Percentiles rank a stretch among this genome's conserved stretches.
These are phyloP conservation scores for Ceratina australensis DNA, from an alignment of 1,140 invertebrate species.

Conservation along the genomic window DNA sequence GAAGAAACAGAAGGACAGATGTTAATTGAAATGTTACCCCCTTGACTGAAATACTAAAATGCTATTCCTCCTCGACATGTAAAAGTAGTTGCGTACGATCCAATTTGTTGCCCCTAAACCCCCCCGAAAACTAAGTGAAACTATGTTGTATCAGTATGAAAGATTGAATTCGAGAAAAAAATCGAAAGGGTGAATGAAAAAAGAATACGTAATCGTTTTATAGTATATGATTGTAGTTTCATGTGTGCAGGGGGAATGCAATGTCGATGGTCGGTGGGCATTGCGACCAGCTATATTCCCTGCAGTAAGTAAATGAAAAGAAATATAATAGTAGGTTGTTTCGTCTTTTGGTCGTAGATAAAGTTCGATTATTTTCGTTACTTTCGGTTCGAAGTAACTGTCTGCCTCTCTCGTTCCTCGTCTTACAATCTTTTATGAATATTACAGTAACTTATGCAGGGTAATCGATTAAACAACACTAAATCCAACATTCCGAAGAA, in stretches of 20 bases:
- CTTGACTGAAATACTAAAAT: not conserved
- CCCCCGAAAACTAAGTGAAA: not conserved
- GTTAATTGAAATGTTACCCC: no score
- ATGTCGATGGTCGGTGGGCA: slow-evolving; percentile 78
- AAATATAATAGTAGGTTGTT: slow-evolving; percentile 64
- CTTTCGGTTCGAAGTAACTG: slow-evolving; percentile 26
- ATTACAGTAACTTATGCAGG: slow-evolving; percentile 2
- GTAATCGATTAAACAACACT: not conserved
- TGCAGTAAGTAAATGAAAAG: slow-evolving; percentile 77
- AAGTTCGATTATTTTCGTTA: slow-evolving; percentile 23
- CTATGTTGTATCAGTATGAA: not conserved
- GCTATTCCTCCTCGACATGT: not conserved
- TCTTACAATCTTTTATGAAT: not conserved
- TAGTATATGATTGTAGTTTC: slow-evolving; percentile 75
- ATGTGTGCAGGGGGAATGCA: slow-evolving; percentile 80
- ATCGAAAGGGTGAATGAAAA: slow-evolving; percentile 19
- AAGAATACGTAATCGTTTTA: slow-evolving; percentile 52
- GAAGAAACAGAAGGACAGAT: no score
- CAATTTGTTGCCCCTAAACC: not conserved
- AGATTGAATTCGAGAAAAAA: not conserved
- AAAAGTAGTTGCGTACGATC: not conserved
- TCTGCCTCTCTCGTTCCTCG: not conserved
- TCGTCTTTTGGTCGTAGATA: slow-evolving; percentile 49
- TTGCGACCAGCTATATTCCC: slow-evolving; percentile 80
- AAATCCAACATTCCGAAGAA: not conserved